Percentiles rank a stretch among this genome's conserved stretches.
phyloP scores from a whole-genome alignment of 2,113 vertebrate species.

The Bufo bufo region DNA sequence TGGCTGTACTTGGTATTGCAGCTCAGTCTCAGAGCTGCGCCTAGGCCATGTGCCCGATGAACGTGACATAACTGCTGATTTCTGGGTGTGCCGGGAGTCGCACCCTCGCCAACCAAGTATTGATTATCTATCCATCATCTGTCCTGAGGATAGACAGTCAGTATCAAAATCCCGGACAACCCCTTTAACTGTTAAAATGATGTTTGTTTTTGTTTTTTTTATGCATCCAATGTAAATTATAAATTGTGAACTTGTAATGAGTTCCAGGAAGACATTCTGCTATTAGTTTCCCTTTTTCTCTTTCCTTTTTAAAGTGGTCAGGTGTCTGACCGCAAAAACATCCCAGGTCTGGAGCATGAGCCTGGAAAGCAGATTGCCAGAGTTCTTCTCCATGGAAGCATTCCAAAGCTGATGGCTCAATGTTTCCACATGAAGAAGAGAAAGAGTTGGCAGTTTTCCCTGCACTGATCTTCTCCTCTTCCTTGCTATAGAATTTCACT shows the following conservation, averaged over 20 bases:
- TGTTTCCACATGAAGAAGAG: conserved; percentile 35
- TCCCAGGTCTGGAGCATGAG: conserved; percentile 1
- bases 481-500: conserved; percentile 25
- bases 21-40: too few relatives aligned
- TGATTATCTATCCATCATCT: too few relatives aligned
- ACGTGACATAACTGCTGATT: too few relatives aligned
- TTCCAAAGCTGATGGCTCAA: conserved; percentile 42
- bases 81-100: too few relatives aligned
- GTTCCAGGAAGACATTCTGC: neutral
- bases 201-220: too few relatives aligned
- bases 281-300: neutral
- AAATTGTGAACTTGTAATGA: neutral
- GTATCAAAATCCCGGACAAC: too few relatives aligned
- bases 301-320: neutral
- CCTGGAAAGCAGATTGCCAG: conserved; percentile 8
- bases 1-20: too few relatives aligned
- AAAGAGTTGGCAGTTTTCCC: neutral
- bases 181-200: too few relatives aligned
- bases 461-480: conserved; percentile 30
- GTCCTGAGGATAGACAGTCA: too few relatives aligned
- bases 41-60: too few relatives aligned
- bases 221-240: neutral
- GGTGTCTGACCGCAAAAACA: neutral
- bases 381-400: conserved; percentile 9
- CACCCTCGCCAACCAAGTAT: too few relatives aligned